phyloP scores from a whole-genome alignment of 2,888 invertebrate species.

The Hyppa rectilinea region DNA sequence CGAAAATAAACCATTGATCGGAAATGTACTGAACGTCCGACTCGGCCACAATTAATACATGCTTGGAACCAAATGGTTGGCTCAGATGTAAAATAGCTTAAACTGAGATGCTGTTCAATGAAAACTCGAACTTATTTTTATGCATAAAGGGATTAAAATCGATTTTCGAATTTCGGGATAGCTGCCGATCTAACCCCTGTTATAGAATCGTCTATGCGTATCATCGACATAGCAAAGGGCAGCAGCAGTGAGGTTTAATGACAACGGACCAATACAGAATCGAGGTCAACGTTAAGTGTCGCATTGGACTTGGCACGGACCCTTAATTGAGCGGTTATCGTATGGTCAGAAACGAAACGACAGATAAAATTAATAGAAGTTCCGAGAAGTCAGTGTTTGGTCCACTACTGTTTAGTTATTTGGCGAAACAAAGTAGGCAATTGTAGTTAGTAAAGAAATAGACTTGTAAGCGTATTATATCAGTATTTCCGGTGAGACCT shows the following conservation, averaged over 20 bases:
- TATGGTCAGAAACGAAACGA: slow-evolving; percentile 64
- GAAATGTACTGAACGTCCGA: slow-evolving; percentile 67
- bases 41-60: slow-evolving; percentile 81
- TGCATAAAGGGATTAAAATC: slow-evolving; percentile 70
- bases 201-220: slow-evolving; percentile 76
- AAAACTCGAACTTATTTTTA: slow-evolving; percentile 72
- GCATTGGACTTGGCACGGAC: slow-evolving; percentile 83
- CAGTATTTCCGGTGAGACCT: neutral
- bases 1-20: slow-evolving; percentile 60
- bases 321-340: slow-evolving; percentile 83
- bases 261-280: slow-evolving; percentile 85
- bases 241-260: slow-evolving; percentile 84
- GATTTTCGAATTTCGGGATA: slow-evolving; percentile 65
- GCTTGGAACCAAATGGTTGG: slow-evolving; percentile 76
- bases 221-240: slow-evolving; percentile 78
- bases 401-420: neutral
- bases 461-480: neutral
- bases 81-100: slow-evolving; percentile 69
- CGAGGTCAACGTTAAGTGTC: slow-evolving; percentile 86
- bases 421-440: neutral
- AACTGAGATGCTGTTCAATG: slow-evolving; percentile 59
- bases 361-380: slow-evolving; percentile 65
- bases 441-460: neutral
- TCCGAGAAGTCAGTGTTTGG: slow-evolving; percentile 32
- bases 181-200: slow-evolving; percentile 80